A percentile compares a stretch with the other conserved stretches of the same genome.
phyloP scores from a whole-genome alignment of 2,113 vertebrate species.

The Psittacus erithacus region DNA sequence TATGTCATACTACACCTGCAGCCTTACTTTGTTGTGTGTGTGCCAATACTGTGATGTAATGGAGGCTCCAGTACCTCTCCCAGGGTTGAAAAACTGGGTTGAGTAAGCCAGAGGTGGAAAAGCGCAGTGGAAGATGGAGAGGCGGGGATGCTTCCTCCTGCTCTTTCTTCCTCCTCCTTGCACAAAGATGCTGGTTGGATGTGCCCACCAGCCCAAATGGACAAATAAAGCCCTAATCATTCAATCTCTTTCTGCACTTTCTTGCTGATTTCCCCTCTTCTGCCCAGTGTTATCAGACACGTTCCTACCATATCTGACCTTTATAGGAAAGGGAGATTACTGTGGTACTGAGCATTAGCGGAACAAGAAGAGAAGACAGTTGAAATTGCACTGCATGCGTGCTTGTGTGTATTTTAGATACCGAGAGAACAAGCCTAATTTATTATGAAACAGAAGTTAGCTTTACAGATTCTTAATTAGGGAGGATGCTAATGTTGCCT shows the following conservation, averaged over 20 bases:
- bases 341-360: background rate
- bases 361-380: background rate
- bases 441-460: slow-evolving; percentile 66
- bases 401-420: background rate
- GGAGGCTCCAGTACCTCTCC: background rate
- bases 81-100: background rate
- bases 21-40: rapidly evolving
- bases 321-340: background rate
- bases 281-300: background rate
- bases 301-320: background rate
- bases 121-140: background rate
- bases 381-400: background rate
- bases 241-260: background rate
- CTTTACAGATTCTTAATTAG: slow-evolving; percentile 73
- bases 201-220: background rate
- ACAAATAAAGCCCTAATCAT: background rate
- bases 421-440: slow-evolving; percentile 33
- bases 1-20: rapidly evolving
- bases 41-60: background rate
- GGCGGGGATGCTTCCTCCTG: background rate
- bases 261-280: background rate
- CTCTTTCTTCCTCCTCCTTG: background rate
- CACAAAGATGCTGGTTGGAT: background rate
- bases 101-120: background rate
- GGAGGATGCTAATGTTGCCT: slow-evolving; percentile 73